A percentile compares a stretch with the other conserved stretches of the same genome.
These are phyloP conservation scores for Poeciliopsis paucimaculata DNA, from an alignment of 2,797 vertebrate species.

Conservation along the genomic window DNA sequence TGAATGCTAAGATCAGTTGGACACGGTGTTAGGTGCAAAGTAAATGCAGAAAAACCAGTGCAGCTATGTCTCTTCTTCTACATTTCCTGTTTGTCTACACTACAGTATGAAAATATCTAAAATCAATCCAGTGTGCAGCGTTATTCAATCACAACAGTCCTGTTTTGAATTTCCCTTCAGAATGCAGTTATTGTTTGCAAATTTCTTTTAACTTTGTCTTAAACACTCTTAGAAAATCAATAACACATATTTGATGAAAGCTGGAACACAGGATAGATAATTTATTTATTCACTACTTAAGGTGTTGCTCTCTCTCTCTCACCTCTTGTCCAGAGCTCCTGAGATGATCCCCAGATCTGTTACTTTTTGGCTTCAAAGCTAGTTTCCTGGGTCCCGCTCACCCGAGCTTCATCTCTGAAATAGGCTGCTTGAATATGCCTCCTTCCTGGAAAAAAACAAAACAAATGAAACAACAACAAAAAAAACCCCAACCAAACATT, in stretches of 20 bases:
- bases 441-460: neutral
- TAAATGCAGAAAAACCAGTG: neutral
- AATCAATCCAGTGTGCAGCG: neutral
- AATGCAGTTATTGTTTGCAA: neutral
- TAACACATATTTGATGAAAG: neutral
- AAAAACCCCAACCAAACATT: neutral
- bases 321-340: neutral
- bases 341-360: neutral
- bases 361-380: neutral
- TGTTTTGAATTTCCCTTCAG: neutral
- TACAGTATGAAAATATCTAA: neutral
- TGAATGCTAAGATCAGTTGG: conserved; percentile 2
- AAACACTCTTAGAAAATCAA: neutral
- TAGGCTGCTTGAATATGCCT: neutral
- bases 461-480: neutral
- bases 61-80: neutral
- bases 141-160: neutral
- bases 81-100: neutral
- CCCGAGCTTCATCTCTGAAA: neutral
- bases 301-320: neutral
- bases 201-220: neutral
- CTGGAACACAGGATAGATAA: neutral
- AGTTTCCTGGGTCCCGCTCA: neutral
- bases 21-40: neutral
- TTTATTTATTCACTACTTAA: neutral